These are phyloP conservation scores for Agrilus cyanescens DNA, from an alignment of 2,888 invertebrate species.

Conservation along the genomic window DNA sequence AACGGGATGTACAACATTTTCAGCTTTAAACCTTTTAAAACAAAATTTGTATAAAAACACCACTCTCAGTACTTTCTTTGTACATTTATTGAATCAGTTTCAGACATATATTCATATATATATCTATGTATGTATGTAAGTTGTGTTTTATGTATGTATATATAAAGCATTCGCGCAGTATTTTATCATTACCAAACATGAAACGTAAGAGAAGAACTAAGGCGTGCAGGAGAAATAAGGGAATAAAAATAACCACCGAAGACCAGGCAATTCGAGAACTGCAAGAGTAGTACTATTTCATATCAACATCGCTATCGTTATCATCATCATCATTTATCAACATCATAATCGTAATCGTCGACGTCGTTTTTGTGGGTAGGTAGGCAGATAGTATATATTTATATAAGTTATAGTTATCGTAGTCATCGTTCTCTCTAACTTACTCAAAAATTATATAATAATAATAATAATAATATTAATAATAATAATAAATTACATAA, in stretches of 20 bases:
- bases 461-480: conserved; percentile 12
- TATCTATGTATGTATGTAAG: too few relatives aligned
- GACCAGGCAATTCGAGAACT: conserved; percentile 29
- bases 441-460: too few relatives aligned
- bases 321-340: conserved; percentile 14
- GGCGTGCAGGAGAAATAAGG: conserved; percentile 27
- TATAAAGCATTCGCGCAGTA: conserved; percentile 44
- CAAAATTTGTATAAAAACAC: conserved; percentile 39
- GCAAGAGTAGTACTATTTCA: conserved; percentile 25
- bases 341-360: too few relatives aligned
- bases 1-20: conserved; percentile 30
- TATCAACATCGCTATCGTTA: conserved; percentile 17
- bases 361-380: too few relatives aligned
- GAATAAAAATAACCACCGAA: conserved; percentile 22
- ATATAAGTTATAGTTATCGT: too few relatives aligned
- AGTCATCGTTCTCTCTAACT: too few relatives aligned
- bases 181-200: conserved; percentile 37
- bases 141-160: too few relatives aligned
- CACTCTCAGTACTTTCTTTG: conserved; percentile 41
- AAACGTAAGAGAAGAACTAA: conserved; percentile 35
- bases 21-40: conserved; percentile 37
- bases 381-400: too few relatives aligned
- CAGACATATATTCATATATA: conserved; percentile 31
- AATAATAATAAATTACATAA: conserved; percentile 34
- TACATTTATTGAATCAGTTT: conserved; percentile 43